phyloP scores from a whole-genome alignment of 2,113 vertebrate species.

The Seriola rivoliana region DNA sequence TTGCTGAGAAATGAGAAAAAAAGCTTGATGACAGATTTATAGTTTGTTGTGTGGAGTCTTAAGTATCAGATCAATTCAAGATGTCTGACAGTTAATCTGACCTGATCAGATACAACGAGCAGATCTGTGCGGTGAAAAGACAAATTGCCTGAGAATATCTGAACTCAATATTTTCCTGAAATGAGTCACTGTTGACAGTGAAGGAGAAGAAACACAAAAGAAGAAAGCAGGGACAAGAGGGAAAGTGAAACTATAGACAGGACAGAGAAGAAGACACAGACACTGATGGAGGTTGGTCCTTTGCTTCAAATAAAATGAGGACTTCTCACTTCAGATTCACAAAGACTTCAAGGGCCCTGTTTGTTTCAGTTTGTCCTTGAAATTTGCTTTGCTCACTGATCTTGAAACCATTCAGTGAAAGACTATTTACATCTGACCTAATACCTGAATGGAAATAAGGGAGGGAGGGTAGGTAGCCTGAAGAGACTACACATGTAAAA shows the following conservation, averaged over 20 bases:
- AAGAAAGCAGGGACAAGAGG: not conserved
- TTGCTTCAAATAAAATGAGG: not conserved
- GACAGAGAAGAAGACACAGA: not conserved
- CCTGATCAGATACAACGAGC: slow-evolving; percentile 12
- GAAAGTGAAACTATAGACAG: not conserved
- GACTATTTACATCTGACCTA: not conserved
- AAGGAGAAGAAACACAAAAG: not conserved
- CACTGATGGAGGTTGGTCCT: not conserved
- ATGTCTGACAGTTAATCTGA: slow-evolving; percentile 25
- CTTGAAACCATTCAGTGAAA: not conserved
- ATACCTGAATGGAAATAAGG: too few species aligned
- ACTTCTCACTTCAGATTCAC: not conserved
- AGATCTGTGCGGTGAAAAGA: not conserved
- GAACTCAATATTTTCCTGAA: slow-evolving; percentile 15
- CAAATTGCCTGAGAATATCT: slow-evolving; percentile 32
- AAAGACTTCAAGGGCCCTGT: too few species aligned
- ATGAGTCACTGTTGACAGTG: not conserved
- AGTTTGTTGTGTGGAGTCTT: slow-evolving; percentile 7
- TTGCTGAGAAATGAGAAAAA: not conserved
- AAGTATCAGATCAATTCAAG: slow-evolving; percentile 27
- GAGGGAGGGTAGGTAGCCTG: not conserved
- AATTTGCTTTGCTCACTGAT: not conserved
- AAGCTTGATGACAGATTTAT: slow-evolving; percentile 2
- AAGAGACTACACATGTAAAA: not conserved
- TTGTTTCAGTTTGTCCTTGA: too few species aligned